phyloP scores from a whole-genome alignment of 1,140 invertebrate genomes.

The Diachasma alloeum region DNA sequence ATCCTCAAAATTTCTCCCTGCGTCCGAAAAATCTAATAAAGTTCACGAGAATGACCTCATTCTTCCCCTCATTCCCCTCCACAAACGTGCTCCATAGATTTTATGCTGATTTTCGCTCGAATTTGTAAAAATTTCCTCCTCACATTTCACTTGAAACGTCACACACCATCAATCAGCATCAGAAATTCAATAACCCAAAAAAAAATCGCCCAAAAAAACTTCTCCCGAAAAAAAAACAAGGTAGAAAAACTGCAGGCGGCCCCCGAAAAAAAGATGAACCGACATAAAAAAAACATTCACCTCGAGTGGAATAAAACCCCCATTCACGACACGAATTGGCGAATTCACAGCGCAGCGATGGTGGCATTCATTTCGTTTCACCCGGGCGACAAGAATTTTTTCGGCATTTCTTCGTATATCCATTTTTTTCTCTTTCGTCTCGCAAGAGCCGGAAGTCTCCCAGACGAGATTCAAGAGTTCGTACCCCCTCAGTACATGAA shows the following conservation, averaged over 20 bases:
- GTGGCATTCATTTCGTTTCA: slow-evolving; percentile 6
- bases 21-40: too few relatives aligned
- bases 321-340: slow-evolving; percentile 8
- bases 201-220: too few relatives aligned
- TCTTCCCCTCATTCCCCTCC: too few relatives aligned
- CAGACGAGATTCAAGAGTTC: slow-evolving; percentile 48
- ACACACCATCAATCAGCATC: not conserved
- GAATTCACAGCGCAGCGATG: slow-evolving; percentile 17
- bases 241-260: not conserved
- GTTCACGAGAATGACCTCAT: too few relatives aligned
- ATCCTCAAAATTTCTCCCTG: too few relatives aligned
- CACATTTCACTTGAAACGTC: not conserved
- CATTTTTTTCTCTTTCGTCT: not conserved
- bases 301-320: not conserved
- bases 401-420: not conserved
- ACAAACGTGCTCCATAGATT: too few relatives aligned
- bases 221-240: not conserved
- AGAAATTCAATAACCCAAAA: not conserved
- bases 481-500: not conserved
- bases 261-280: not conserved
- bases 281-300: not conserved
- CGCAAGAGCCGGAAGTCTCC: slow-evolving; percentile 49
- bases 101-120: not conserved
- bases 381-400: slow-evolving; percentile 20
- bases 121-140: not conserved